Evolutionary conservation across 2,888 invertebrate species (phyloP), one percentile per base, ranked within the genome.

Genomic region (Timema podura): DNA sequence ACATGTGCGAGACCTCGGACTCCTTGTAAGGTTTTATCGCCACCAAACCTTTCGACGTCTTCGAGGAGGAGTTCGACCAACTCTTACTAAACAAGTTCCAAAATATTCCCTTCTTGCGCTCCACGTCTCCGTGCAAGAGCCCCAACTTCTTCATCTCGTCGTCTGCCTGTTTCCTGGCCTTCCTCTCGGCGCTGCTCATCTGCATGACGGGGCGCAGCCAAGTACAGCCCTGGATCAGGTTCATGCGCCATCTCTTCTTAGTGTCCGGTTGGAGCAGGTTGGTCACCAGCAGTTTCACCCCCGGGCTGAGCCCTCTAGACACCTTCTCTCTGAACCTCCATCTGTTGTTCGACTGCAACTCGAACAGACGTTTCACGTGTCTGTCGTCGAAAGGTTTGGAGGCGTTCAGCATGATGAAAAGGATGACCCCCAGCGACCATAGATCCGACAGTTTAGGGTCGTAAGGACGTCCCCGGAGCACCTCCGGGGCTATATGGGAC

Each of bases 401-500:
- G 78, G 91, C 91, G 79, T 92, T 93, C 5, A 93, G 81, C 89
- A 93, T 91, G 48, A 93, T 91, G 80, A 90, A 95, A 6, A 94
- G 82, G 67, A 95, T 89, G 9, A 91, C 84, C 2, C 91, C 30
- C 65, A 91, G 78, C 2, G 92, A 91, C 94, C 93, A 95, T 76
- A 92, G 84, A 78, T 95, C 95, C 1, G 90, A 86, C 68, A 85
- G 77, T 80, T 89, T 89, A 0, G 91, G 90, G 76, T 89, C 83
- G 77, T 91, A 91, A 0, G 91, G 89, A 49, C 86, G 84, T 0
- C 92, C 92, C 79, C 83, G 87, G 69, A 95, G 82, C 72, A 95
- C 89, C 81, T 95, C 95, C 0, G 94, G 94, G 0, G 95, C 91
- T 0, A 92, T 93, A 79, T 95, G 95, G 6, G 93, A 92, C n/a